Percentiles rank a stretch among this genome's conserved stretches.
Evolutionary conservation across 2,888 invertebrate genomes (phyloP).

Genomic region (Nephrotoma appendiculata): DNA sequence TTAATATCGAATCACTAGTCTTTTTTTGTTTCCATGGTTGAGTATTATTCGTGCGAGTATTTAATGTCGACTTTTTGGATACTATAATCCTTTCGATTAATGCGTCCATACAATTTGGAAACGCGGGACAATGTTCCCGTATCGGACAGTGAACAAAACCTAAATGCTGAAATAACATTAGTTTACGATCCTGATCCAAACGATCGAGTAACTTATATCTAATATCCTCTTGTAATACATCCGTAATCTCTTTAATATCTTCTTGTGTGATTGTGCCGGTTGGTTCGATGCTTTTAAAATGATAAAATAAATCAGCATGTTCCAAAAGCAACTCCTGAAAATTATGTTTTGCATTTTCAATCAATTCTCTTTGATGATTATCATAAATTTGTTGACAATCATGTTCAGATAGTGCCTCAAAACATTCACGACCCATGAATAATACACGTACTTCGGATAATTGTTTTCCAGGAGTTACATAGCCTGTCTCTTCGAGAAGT

Average conservation of each 20-base stretch:
- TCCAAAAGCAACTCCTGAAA: slow-evolving; percentile 86
- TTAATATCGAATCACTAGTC: slow-evolving; percentile 37
- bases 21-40: slow-evolving; percentile 1
- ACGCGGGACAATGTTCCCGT: slow-evolving; percentile 86
- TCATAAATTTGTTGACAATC: slow-evolving; percentile 90
- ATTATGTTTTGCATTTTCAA: slow-evolving; percentile 78
- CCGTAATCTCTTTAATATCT: slow-evolving; percentile 85
- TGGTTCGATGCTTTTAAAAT: slow-evolving; percentile 79
- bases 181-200: slow-evolving; percentile 85
- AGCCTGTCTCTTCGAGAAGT: slow-evolving; percentile 82
- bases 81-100: slow-evolving; percentile 56
- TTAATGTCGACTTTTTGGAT: slow-evolving; percentile 38
- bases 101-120: slow-evolving; percentile 66
- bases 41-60: background rate
- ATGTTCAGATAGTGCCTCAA: slow-evolving; percentile 76
- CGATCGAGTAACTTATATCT: slow-evolving; percentile 91
- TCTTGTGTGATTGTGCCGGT: slow-evolving; percentile 86
- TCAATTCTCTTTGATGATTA: slow-evolving; percentile 80
- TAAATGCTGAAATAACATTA: slow-evolving; percentile 88
- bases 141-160: slow-evolving; percentile 94
- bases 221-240: slow-evolving; percentile 81
- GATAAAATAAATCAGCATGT: slow-evolving; percentile 85
- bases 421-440: slow-evolving; percentile 89
- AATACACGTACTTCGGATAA: slow-evolving; percentile 78
- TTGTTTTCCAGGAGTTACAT: slow-evolving; percentile 91